phyloP scores from a whole-genome alignment of 2,113 vertebrate species.

The Nibea coibor region DNA sequence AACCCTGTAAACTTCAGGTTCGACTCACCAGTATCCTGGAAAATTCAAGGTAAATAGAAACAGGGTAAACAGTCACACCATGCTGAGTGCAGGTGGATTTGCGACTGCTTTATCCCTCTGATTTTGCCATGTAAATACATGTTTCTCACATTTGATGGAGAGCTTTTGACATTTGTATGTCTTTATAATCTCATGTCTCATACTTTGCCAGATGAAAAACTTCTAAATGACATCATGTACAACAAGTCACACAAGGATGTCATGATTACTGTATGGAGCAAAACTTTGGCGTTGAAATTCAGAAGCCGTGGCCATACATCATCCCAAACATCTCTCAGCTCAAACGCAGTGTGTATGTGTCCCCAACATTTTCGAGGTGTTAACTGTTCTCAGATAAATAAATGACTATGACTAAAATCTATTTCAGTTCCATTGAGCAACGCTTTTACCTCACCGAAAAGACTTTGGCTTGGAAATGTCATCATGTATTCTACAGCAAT shows the following conservation, averaged over 20 bases:
- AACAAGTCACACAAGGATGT: background rate
- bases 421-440: conserved; percentile 82
- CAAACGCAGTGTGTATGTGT: conserved; percentile 19
- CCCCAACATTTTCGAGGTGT: conserved; percentile 73
- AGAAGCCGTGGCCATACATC: conserved; percentile 27
- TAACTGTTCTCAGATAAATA: conserved; percentile 84
- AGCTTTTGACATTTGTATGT: background rate
- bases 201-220: background rate
- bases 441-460: conserved; percentile 73
- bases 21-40: background rate
- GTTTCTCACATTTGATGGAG: background rate
- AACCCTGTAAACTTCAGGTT: background rate
- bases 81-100: background rate
- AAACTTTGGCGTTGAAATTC: background rate
- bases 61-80: background rate
- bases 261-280: background rate
- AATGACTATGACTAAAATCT: conserved; percentile 78
- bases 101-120: background rate
- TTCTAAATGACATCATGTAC: background rate
- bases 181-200: background rate
- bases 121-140: background rate
- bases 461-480: conserved; percentile 82
- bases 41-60: background rate
- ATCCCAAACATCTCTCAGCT: conserved; percentile 1
- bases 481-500: conserved; percentile 63